These are phyloP conservation scores for Arctia plantaginis DNA, from an alignment of 2,888 invertebrate genomes.

Conservation along the genomic window DNA sequence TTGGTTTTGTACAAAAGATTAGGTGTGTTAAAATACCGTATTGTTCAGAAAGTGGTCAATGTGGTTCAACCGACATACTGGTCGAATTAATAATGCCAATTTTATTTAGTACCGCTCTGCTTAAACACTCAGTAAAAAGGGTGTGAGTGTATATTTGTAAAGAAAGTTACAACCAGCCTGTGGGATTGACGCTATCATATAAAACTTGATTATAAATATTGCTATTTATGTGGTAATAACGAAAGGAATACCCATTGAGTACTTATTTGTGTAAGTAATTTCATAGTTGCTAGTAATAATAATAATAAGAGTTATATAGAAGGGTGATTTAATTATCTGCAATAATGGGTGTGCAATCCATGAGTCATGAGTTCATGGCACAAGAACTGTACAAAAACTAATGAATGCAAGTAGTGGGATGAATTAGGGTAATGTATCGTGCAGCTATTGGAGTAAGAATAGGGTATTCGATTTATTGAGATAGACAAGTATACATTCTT, in stretches of 20 bases:
- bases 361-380: neutral
- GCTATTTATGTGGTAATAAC: neutral
- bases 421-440: neutral
- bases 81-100: too few species aligned
- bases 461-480: neutral
- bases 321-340: neutral
- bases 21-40: too few species aligned
- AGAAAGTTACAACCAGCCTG: neutral
- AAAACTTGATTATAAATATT: neutral
- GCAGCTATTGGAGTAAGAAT: neutral
- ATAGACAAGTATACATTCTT: neutral
- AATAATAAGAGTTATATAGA: neutral
- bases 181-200: neutral
- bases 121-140: neutral
- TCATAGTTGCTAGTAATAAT: constrained; percentile 6
- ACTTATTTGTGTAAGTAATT: constrained; percentile 16
- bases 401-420: neutral
- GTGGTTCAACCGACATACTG: too few species aligned
- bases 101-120: neutral
- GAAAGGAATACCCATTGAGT: constrained; percentile 3
- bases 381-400: neutral
- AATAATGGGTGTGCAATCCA: neutral
- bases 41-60: too few species aligned
- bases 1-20: too few species aligned
- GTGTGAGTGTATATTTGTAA: neutral